A percentile compares a stretch with the other conserved stretches of the same genome.
These are phyloP conservation scores for Paguma larvata DNA, from an alignment of 2,797 vertebrate species.

Conservation along the genomic window DNA sequence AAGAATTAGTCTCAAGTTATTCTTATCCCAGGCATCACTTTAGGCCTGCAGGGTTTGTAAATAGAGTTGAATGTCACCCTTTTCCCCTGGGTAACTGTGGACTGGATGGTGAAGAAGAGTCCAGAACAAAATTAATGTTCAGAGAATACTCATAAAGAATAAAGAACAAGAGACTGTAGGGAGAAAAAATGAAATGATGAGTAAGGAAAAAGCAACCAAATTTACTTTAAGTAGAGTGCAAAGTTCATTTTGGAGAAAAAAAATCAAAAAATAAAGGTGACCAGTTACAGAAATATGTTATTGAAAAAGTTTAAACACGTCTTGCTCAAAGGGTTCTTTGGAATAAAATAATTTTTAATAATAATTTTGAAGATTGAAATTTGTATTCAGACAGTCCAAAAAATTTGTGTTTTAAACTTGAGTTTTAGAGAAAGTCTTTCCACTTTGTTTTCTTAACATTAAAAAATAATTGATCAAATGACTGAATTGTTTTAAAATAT, in stretches of 20 bases:
- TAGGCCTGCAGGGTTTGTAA: background rate
- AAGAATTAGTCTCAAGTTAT: background rate
- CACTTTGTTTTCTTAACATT: background rate
- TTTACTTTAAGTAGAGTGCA: background rate
- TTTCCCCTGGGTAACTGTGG: background rate
- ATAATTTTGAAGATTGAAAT: background rate
- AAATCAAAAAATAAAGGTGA: background rate
- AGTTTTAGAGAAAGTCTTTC: background rate
- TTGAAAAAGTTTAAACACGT: background rate
- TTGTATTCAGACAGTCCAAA: background rate
- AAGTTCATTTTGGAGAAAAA: background rate
- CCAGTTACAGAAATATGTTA: background rate
- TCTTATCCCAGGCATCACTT: background rate
- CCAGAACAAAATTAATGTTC: background rate
- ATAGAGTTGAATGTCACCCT: background rate
- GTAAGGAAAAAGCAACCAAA: background rate
- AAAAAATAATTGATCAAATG: background rate
- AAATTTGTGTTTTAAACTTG: background rate
- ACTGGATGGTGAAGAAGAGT: background rate
- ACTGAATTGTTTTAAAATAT: background rate
- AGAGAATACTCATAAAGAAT: background rate
- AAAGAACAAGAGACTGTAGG: background rate
- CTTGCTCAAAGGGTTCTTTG: background rate
- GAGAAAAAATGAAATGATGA: background rate
- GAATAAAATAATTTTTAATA: slow-evolving; percentile 31